These are phyloP conservation scores for Lemur catta DNA, from an alignment of 2,797 vertebrate species.

Conservation along the genomic window DNA sequence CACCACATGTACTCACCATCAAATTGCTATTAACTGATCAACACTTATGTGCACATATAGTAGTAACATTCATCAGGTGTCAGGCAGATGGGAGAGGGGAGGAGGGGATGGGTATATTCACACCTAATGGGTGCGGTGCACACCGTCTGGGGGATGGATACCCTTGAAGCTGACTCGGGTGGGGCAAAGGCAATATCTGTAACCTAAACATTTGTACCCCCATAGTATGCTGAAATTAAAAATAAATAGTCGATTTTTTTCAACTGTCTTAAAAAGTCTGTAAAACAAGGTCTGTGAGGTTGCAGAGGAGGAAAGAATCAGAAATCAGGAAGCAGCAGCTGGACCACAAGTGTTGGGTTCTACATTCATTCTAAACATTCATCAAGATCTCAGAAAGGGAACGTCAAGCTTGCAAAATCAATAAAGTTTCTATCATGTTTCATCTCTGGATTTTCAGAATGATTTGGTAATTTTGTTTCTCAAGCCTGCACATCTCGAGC, in stretches of 20 bases:
- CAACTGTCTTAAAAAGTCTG: not conserved
- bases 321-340: not conserved
- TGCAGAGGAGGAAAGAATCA: not conserved
- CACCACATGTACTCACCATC: too few relatives aligned
- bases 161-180: too few relatives aligned
- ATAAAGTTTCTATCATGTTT: not conserved
- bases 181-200: too few relatives aligned
- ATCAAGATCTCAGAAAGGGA: not conserved
- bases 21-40: too few relatives aligned
- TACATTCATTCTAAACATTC: not conserved
- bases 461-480: slow-evolving; percentile 46
- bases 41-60: too few relatives aligned
- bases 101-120: too few relatives aligned
- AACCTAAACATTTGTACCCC: too few relatives aligned
- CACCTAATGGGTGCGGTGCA: too few relatives aligned
- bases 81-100: rapidly evolving
- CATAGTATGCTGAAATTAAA: too few relatives aligned
- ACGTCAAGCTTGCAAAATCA: not conserved
- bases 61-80: too few relatives aligned
- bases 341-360: not conserved
- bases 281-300: not conserved
- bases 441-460: slow-evolving; percentile 28
- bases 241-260: not conserved
- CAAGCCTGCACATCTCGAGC: not conserved
- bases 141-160: too few relatives aligned